Conservation (phyloP, 2,888 invertebrate species). For the Aspidiotus rigidus region DNA sequence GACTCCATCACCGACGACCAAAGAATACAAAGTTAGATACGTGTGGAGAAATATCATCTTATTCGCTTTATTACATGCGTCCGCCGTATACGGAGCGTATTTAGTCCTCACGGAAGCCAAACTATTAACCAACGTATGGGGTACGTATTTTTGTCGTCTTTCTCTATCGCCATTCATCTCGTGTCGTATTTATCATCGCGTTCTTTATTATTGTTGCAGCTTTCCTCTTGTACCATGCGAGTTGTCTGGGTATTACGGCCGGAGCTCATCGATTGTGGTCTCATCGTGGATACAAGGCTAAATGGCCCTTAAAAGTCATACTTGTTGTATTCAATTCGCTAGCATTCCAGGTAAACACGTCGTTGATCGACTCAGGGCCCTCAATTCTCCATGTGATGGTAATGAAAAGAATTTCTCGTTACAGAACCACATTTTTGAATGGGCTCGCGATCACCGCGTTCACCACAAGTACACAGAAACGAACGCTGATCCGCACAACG, state of each 20-base stretch:
- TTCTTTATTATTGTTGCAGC: slow-evolving; percentile 48
- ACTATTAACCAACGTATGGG: slow-evolving; percentile 59
- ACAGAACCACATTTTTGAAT: slow-evolving; percentile 60
- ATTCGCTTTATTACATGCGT: slow-evolving; percentile 64
- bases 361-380: background rate
- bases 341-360: slow-evolving; percentile 55
- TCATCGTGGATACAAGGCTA: slow-evolving; percentile 60
- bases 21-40: slow-evolving; percentile 42
- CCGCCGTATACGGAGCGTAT: slow-evolving; percentile 66
- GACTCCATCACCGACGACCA: slow-evolving; percentile 16
- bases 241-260: slow-evolving; percentile 62
- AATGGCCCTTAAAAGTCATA: slow-evolving; percentile 56
- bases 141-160: slow-evolving; percentile 52
- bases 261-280: slow-evolving; percentile 59
- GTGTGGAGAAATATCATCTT: slow-evolving; percentile 79
- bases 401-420: slow-evolving; percentile 22
- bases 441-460: slow-evolving; percentile 67
- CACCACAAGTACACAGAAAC: slow-evolving; percentile 68
- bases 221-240: slow-evolving; percentile 59
- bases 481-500: slow-evolving; percentile 73
- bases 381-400: background rate
- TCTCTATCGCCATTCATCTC: background rate
- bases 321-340: slow-evolving; percentile 59
- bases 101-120: slow-evolving; percentile 64
- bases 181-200: background rate